Evolutionary conservation across 2,797 vertebrate genomes (phyloP).

Genomic region (Falco biarmicus): DNA sequence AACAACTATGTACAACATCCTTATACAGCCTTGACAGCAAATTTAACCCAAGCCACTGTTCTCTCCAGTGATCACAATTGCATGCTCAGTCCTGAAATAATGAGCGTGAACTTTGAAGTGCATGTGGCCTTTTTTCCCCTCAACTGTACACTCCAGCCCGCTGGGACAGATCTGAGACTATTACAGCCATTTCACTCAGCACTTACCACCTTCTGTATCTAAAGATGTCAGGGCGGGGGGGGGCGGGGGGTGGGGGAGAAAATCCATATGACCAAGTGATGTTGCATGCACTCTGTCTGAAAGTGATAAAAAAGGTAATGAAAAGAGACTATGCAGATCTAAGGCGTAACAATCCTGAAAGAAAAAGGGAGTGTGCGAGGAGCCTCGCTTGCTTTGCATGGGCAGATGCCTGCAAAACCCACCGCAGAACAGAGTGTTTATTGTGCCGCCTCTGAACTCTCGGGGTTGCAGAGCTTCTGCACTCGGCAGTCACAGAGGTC

Average conservation of each 20-base stretch:
- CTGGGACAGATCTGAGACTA: conserved; percentile 39
- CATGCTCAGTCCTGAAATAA: conserved; percentile 30
- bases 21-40: neutral
- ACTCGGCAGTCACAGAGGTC: neutral
- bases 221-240: neutral
- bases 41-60: neutral
- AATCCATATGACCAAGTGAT: neutral
- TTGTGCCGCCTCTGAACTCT: conserved; percentile 6
- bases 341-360: neutral
- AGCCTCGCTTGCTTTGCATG: neutral
- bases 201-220: neutral
- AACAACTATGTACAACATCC: neutral
- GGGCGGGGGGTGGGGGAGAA: neutral
- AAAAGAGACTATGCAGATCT: neutral
- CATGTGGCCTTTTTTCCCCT: neutral
- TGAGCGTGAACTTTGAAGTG: neutral
- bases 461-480: neutral
- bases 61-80: neutral
- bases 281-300: neutral
- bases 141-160: neutral
- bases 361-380: neutral
- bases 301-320: neutral
- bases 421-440: neutral
- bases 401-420: neutral
- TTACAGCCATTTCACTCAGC: conserved; percentile 23